Conservation (phyloP, 1,140 invertebrate species). For the Micrasema minimum region DNA sequence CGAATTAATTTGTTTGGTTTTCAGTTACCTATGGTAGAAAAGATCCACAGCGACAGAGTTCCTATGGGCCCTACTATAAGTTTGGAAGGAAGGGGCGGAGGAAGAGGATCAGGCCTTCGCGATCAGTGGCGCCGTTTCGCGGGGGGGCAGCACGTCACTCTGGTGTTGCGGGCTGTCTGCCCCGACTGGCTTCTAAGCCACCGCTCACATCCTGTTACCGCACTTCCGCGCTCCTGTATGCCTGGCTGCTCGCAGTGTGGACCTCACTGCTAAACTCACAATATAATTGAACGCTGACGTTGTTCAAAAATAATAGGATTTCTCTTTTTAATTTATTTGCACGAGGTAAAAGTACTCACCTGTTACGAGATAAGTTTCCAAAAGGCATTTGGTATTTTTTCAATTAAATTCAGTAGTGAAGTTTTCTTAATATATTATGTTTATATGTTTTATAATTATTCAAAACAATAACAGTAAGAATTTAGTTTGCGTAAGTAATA, state of each 20-base stretch:
- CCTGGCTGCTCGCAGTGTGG: slow-evolving; percentile 50
- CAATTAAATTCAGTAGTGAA: too few species aligned
- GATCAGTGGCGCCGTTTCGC: slow-evolving; percentile 35
- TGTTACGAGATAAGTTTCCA: too few species aligned
- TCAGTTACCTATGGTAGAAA: not conserved
- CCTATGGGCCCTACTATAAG: not conserved
- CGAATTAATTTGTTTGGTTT: too few species aligned
- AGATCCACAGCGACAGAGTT: not conserved
- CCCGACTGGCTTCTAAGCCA: slow-evolving; percentile 48
- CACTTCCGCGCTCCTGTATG: slow-evolving; percentile 34
- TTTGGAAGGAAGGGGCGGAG: slow-evolving; percentile 33
- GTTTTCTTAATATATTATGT: too few species aligned
- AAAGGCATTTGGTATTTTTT: too few species aligned
- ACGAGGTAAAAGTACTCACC: too few species aligned
- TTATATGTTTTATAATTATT: too few species aligned
- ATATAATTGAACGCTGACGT: too few species aligned
- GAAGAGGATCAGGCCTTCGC: slow-evolving; percentile 45
- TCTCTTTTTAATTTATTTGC: too few species aligned
- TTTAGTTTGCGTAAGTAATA: too few species aligned
- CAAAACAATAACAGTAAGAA: too few species aligned
- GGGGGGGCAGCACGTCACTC: slow-evolving; percentile 45
- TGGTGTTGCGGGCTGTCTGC: slow-evolving; percentile 49
- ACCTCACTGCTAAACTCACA: slow-evolving; percentile 42
- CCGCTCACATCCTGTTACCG: slow-evolving; percentile 40
- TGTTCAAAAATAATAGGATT: too few species aligned